Conservation (phyloP, 2,113 vertebrate genomes). For the Zingel zingel region DNA sequence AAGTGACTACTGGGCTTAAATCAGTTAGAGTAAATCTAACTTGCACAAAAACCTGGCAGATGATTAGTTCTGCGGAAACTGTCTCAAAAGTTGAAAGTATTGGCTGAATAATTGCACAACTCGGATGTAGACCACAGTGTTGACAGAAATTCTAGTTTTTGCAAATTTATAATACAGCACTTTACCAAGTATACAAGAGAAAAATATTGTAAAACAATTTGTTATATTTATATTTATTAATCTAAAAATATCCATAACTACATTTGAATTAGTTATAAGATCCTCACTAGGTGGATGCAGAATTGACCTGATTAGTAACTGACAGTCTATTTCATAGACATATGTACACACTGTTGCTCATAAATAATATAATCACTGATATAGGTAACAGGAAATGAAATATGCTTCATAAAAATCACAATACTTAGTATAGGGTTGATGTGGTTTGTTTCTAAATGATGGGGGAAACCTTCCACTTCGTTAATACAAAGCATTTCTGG, state of each 20-base stretch:
- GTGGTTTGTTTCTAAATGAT: neutral
- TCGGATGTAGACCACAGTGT: neutral
- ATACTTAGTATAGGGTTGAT: no score
- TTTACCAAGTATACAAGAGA: neutral
- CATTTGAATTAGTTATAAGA: neutral
- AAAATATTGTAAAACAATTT: neutral
- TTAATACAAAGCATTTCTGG: neutral
- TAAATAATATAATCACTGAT: neutral
- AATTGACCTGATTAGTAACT: neutral
- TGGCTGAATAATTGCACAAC: neutral
- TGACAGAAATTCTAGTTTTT: neutral
- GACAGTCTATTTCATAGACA: neutral
- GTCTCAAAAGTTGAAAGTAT: neutral
- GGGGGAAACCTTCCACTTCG: neutral
- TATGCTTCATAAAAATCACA: neutral
- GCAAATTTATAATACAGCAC: neutral
- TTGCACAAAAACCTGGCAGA: neutral
- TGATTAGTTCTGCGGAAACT: neutral
- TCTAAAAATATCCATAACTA: neutral
- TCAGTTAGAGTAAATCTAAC: neutral
- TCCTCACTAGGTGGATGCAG: neutral
- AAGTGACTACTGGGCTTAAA: neutral
- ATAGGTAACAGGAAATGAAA: neutral
- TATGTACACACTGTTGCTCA: neutral
- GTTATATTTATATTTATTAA: neutral